These are phyloP conservation scores for Leptinotarsa peninsularis DNA, from an alignment of 2,888 invertebrate genomes.

Conservation along the genomic window DNA sequence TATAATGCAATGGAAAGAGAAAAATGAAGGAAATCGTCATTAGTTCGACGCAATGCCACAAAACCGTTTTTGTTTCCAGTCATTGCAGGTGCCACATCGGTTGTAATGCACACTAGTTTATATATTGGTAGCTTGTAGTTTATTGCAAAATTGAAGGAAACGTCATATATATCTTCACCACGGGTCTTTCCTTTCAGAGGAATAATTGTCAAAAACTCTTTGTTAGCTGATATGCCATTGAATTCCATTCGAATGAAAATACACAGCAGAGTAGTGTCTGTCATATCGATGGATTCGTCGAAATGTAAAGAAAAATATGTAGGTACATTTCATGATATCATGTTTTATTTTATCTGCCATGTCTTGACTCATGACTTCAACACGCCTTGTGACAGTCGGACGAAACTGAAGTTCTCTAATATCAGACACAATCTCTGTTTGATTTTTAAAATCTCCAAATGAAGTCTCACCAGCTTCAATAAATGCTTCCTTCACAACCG, in stretches of 20 bases:
- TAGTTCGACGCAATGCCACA: neutral
- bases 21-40: too few species aligned
- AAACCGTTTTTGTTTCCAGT: too few species aligned
- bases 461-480: constrained; percentile 24
- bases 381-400: constrained; percentile 27
- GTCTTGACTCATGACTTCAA: constrained; percentile 21
- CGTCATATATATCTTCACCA: constrained; percentile 20
- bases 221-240: constrained; percentile 17
- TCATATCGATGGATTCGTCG: constrained; percentile 31
- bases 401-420: constrained; percentile 29
- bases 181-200: constrained; percentile 25
- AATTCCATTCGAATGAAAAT: constrained; percentile 27
- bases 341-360: constrained; percentile 21
- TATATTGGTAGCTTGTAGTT: too few species aligned
- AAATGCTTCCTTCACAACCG: constrained; percentile 23
- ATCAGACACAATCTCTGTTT: constrained; percentile 27
- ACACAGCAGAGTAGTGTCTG: constrained; percentile 25
- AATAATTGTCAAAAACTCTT: constrained; percentile 31
- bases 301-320: constrained; percentile 31
- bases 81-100: too few species aligned
- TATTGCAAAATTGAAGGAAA: too few species aligned
- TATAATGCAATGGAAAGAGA: too few species aligned
- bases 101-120: too few species aligned
- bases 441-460: constrained; percentile 26
- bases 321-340: constrained; percentile 20